Conservation (phyloP, 1,140 invertebrate genomes). For the Semibalanus balanoides region DNA sequence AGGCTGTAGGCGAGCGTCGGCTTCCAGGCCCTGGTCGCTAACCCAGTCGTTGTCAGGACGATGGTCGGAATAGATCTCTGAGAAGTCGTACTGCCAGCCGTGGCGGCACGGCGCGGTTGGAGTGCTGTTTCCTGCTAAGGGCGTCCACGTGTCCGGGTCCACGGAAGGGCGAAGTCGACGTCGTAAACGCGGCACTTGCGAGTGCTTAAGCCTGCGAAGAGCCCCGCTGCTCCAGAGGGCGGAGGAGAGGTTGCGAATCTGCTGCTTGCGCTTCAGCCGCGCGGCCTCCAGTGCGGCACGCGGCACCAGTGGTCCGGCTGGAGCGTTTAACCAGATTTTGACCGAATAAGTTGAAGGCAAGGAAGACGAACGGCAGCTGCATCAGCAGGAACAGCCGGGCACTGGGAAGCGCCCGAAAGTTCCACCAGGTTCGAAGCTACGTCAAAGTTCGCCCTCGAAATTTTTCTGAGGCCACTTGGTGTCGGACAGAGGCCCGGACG, state of each 20-base stretch:
- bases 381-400: constrained; percentile 33
- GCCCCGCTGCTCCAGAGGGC: constrained; percentile 30
- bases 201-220: constrained; percentile 40
- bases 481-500: background rate
- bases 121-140: constrained; percentile 1
- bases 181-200: constrained; percentile 50
- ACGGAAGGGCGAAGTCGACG: constrained; percentile 50
- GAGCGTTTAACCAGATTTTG: constrained; percentile 71
- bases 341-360: constrained; percentile 48
- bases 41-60: constrained; percentile 51
- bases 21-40: constrained; percentile 57
- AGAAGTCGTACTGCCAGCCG: constrained; percentile 61
- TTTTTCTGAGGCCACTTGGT: background rate
- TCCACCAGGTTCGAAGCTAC: constrained; percentile 39
- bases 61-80: constrained; percentile 31
- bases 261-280: background rate
- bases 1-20: constrained; percentile 58
- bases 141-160: constrained; percentile 33
- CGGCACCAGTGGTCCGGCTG: constrained; percentile 63
- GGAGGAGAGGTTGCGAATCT: constrained; percentile 29
- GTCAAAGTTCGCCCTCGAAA: constrained; percentile 35
- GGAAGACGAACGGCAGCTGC: constrained; percentile 5
- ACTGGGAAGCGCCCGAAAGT: constrained; percentile 43
- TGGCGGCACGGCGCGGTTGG: constrained; percentile 40
- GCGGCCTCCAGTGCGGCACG: constrained; percentile 48